Evolutionary conservation across 2,888 invertebrate genomes (phyloP).

Genomic region (Xanthorhoe designata): DNA sequence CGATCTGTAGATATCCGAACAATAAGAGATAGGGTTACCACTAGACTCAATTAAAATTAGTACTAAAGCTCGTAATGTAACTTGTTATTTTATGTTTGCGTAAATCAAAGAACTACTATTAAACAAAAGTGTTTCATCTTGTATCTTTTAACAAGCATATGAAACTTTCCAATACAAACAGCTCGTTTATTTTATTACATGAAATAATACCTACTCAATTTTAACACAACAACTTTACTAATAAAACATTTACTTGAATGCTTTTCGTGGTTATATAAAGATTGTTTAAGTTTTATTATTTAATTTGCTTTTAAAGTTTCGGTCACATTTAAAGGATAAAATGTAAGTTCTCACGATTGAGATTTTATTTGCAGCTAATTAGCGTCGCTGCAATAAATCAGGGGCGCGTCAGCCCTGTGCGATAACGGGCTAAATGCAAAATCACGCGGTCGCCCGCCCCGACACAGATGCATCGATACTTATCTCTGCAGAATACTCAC

Average conservation of each 20-base stretch:
- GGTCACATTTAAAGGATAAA: constrained; percentile 4
- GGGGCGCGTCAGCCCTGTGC: constrained; percentile 48
- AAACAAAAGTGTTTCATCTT: neutral
- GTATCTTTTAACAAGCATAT: neutral
- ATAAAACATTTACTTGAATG: neutral
- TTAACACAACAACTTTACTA: neutral
- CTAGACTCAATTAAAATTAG: constrained; percentile 1
- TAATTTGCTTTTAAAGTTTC: neutral
- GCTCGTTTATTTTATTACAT: neutral
- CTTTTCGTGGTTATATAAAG: neutral
- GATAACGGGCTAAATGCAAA: constrained; percentile 56
- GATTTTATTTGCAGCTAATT: constrained; percentile 34
- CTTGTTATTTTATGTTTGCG: neutral
- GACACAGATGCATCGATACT: constrained; percentile 25
- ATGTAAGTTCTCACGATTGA: constrained; percentile 28
- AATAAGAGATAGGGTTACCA: constrained; percentile 30
- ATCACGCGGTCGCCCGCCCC: constrained; percentile 52
- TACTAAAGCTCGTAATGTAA: neutral
- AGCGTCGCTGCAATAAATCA: constrained; percentile 39
- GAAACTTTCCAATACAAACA: neutral
- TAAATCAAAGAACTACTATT: neutral
- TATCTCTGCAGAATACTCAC: constrained; percentile 4
- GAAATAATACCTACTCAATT: neutral
- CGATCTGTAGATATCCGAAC: constrained; percentile 54
- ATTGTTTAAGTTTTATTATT: neutral